Conservation (phyloP, 2,113 vertebrate species). For the Microcebus ravelobensis region DNA sequence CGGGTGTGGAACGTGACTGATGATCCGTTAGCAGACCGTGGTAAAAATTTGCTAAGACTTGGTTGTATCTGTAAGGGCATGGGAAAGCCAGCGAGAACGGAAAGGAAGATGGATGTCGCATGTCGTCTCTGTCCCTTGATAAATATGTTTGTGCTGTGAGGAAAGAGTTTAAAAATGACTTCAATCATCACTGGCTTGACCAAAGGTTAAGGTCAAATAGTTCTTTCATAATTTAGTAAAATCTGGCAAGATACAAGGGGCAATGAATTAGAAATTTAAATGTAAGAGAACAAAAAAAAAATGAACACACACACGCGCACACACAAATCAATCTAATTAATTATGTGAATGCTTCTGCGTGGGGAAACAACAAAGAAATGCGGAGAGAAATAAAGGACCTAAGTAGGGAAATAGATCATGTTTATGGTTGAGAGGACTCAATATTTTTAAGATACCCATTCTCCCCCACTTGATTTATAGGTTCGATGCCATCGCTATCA, state of each 20-base stretch:
- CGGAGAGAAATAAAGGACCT: background rate
- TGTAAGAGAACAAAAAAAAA: background rate
- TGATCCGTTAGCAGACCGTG: accelerated
- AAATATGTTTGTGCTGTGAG: background rate
- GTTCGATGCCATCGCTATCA: background rate
- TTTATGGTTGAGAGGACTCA: too few relatives aligned
- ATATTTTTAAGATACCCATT: background rate
- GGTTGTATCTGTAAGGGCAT: too few relatives aligned
- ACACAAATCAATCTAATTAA: background rate
- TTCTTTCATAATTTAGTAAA: background rate
- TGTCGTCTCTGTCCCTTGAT: background rate
- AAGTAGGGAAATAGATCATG: background rate
- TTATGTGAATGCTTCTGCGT: background rate
- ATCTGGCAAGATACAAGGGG: background rate
- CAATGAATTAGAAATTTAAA: background rate
- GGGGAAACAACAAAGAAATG: background rate
- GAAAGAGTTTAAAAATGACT: background rate
- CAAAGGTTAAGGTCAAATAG: background rate
- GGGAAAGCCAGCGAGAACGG: accelerated
- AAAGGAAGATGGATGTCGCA: background rate
- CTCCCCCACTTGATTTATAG: background rate
- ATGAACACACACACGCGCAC: background rate
- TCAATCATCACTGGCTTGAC: background rate
- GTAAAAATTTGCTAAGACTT: background rate
- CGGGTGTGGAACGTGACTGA: accelerated